These are phyloP conservation scores for Epizoanthus ramosus DNA, from an alignment of 92 coral and sea anemone genomes.

Conservation along the genomic window DNA sequence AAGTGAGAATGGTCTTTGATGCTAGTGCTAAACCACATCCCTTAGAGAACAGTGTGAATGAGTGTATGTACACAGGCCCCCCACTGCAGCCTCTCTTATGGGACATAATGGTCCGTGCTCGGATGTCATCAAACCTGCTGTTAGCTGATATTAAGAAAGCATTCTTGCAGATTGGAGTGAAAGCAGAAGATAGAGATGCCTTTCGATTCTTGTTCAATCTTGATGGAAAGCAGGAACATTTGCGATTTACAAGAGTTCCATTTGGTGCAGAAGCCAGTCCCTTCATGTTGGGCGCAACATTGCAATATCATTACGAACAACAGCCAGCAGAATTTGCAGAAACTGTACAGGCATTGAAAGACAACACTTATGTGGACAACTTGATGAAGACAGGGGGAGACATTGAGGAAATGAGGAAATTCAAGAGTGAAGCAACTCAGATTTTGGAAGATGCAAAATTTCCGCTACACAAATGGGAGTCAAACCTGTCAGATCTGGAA, in stretches of 20 bases:
- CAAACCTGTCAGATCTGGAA: background rate
- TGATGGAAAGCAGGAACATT: too few relatives aligned
- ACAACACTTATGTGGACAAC: too few relatives aligned
- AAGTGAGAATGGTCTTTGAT: slow-evolving; percentile 34
- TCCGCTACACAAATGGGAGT: slow-evolving; percentile 33
- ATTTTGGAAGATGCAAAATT: background rate
- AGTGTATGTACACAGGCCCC: slow-evolving; percentile 53
- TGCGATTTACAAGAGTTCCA: too few relatives aligned
- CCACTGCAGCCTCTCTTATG: background rate
- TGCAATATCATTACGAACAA: too few relatives aligned
- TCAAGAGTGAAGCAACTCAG: slow-evolving; percentile 4
- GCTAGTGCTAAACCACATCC: slow-evolving; percentile 33
- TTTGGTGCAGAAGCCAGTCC: too few relatives aligned
- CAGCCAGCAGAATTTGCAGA: too few relatives aligned
- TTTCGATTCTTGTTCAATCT: slow-evolving; percentile 33
- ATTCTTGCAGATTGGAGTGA: slow-evolving; percentile 29
- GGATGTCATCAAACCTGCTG: too few relatives aligned
- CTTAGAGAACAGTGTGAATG: slow-evolving; percentile 16
- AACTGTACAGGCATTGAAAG: too few relatives aligned
- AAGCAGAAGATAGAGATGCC: slow-evolving; percentile 22
- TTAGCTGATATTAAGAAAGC: too few relatives aligned
- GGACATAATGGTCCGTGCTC: background rate
- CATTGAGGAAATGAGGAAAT: background rate
- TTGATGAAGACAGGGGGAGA: background rate
- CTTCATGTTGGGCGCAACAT: too few relatives aligned